Percentiles rank a stretch among this genome's conserved stretches.
These are phyloP conservation scores for Pygmarrhopalites habei DNA, from an alignment of 1,140 invertebrate genomes.

Conservation along the genomic window DNA sequence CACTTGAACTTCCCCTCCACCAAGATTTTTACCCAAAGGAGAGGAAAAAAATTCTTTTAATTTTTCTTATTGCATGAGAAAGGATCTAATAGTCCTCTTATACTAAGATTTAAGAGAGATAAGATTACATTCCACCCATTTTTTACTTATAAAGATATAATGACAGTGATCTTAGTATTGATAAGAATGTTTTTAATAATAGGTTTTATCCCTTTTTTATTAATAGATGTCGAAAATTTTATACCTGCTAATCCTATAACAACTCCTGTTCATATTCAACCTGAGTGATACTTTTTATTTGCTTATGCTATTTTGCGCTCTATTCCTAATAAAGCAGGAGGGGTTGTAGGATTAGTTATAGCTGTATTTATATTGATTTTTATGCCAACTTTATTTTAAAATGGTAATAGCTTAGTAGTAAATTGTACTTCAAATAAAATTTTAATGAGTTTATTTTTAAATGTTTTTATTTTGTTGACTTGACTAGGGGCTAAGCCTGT, in stretches of 20 bases:
- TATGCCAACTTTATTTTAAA: constrained; percentile 49
- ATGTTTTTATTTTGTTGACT: no score
- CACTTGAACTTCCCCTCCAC: no score
- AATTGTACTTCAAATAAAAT: no score
- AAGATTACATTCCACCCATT: constrained; percentile 47
- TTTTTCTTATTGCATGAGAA: constrained; percentile 55
- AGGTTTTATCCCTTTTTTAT: constrained; percentile 49
- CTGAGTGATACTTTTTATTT: constrained; percentile 70
- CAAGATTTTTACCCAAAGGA: no score
- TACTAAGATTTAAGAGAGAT: constrained; percentile 33
- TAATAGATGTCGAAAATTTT: constrained; percentile 63
- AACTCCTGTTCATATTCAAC: constrained; percentile 63
- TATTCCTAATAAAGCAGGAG: constrained; percentile 65
- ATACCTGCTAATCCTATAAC: constrained; percentile 58
- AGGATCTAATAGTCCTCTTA: constrained; percentile 42
- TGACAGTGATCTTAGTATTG: constrained; percentile 52
- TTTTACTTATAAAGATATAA: constrained; percentile 54
- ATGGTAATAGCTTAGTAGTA: no score
- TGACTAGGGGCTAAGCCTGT: no score
- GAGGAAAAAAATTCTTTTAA: no score
- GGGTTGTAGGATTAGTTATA: constrained; percentile 56
- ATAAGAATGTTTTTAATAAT: constrained; percentile 46
- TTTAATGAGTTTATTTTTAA: no score
- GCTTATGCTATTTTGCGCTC: constrained; percentile 66
- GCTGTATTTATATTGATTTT: constrained; percentile 57